phyloP scores from a whole-genome alignment of 2,888 invertebrate genomes.

The Lasioglossum morio region DNA sequence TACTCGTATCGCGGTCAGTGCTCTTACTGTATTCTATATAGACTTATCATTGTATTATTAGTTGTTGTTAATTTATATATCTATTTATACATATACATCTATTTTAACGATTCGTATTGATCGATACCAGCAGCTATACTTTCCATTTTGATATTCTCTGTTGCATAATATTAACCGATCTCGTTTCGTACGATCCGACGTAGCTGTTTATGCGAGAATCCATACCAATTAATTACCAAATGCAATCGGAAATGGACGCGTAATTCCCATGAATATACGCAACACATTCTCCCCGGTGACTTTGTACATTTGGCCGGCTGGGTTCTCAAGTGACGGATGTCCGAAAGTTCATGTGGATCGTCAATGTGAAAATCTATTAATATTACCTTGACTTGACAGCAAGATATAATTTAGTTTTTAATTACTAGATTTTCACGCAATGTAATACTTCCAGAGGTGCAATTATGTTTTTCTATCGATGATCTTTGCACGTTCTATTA shows the following conservation, averaged over 20 bases:
- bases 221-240: conserved; percentile 8
- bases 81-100: conserved; percentile 43
- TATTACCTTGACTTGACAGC: neutral
- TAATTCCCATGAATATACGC: conserved; percentile 33
- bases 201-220: conserved; percentile 14
- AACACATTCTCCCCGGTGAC: neutral
- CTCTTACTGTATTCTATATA: conserved; percentile 30
- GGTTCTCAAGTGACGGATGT: neutral
- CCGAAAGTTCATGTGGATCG: neutral
- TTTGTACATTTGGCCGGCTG: conserved; percentile 13
- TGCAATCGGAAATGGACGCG: conserved; percentile 25
- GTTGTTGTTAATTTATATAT: conserved; percentile 54
- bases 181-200: conserved; percentile 24
- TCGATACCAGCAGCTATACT: conserved; percentile 36
- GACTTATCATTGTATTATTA: conserved; percentile 35
- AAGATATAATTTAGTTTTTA: neutral
- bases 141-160: conserved; percentile 39
- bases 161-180: conserved; percentile 51
- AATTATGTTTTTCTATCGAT: neutral
- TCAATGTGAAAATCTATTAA: neutral
- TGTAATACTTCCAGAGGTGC: neutral
- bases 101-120: conserved; percentile 31
- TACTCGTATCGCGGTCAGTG: conserved; percentile 47
- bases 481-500: neutral
- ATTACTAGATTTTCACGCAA: neutral